Evolutionary conservation across 1,140 invertebrate species (phyloP), one percentile per base, ranked within the genome.

Genomic region (Pollicipes pollicipes): DNA sequence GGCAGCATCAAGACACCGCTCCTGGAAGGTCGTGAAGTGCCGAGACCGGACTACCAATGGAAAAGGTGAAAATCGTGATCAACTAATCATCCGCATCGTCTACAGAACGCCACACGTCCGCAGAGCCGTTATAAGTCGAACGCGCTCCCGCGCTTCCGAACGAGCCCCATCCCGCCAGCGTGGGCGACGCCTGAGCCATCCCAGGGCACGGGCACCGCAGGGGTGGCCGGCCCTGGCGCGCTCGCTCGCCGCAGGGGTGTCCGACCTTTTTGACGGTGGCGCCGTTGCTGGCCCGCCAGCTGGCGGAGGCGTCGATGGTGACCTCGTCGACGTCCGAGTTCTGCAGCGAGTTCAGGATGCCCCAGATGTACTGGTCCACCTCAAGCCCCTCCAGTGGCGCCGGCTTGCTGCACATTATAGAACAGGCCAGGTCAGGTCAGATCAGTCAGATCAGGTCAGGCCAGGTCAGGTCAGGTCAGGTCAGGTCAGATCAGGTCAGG

Each of bases 321-420:
- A 97, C 92, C 82, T 96, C 93, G 74, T 97, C 93, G 28, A 93
- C 90, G 75, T 96, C 91, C 13, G 86, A 85, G 70, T 78, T 80
- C 27, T 73, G 76, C 72, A 86, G 79, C 72, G 90, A 87, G 77
- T 90, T 91, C 35, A 97, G 82, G 76, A 97, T 95, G 70, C 91
- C 91, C 93, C 93, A 96, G 83, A 96, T 94, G 79, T 95, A 97
- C 81, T 96, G 93, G 82, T 97, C 94, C 63, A 97, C 90, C 82
- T 97, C 93, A 73, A 97, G 81, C 10, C 91, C 92, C 83, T 96
- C 93, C 75, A 96, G 82, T 77, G 93, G 87, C 68, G 93, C 93
- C 74, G 91, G 88, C 88, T 96, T 96, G 83, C 91, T 94, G 79
- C n/a, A n/a, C n/a, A n/a, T n/a, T n/a, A n/a, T n/a, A n/a, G n/a